These are phyloP conservation scores for Pachyuromys duprasi DNA, from an alignment of 2,797 vertebrate genomes.

Conservation along the genomic window DNA sequence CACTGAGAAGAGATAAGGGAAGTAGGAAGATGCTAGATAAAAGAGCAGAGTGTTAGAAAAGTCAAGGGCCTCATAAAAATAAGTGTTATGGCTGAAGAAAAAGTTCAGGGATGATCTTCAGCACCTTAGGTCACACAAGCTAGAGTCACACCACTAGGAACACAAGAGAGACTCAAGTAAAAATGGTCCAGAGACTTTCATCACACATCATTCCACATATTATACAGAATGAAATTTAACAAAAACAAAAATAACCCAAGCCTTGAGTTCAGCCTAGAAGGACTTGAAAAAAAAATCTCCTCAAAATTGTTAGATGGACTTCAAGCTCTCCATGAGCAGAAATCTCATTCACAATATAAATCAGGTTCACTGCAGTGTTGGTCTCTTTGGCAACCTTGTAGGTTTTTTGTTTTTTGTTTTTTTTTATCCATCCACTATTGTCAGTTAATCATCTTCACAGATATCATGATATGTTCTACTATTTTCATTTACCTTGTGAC, in stretches of 20 bases:
- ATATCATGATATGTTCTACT: neutral
- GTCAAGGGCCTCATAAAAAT: neutral
- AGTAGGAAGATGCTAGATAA: neutral
- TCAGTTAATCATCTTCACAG: neutral
- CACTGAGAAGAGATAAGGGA: neutral
- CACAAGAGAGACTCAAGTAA: neutral
- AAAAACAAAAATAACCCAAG: neutral
- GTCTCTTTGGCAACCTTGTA: neutral
- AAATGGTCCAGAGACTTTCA: neutral
- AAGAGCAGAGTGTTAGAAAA: neutral
- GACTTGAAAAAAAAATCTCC: neutral
- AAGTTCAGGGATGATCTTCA: neutral
- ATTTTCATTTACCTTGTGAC: neutral
- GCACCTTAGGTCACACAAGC: neutral
- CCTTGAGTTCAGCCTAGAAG: neutral
- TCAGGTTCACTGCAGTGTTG: too few relatives aligned
- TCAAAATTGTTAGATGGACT: neutral
- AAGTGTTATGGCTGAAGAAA: neutral
- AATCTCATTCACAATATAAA: neutral
- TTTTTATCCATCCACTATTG: neutral
- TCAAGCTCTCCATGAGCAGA: neutral
- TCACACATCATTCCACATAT: neutral
- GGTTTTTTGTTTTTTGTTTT: neutral
- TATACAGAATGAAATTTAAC: neutral
- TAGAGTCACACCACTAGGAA: neutral